Conservation (phyloP, 2,888 invertebrate species). For the Monopis laevigella region DNA sequence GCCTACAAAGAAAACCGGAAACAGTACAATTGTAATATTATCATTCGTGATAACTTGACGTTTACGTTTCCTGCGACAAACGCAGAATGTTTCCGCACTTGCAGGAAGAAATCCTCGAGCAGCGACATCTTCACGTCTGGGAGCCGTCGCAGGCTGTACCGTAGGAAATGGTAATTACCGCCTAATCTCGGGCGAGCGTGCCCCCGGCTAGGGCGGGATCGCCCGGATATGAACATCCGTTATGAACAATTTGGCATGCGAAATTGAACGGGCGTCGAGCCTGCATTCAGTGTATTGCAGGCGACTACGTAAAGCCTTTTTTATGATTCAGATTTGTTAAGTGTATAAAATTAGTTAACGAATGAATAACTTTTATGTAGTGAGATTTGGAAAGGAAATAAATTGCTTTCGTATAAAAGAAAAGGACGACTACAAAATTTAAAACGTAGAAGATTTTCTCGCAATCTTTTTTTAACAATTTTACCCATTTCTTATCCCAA, state of each 20-base stretch:
- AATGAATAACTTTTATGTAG: no score
- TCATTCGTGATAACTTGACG: neutral
- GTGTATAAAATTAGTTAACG: no score
- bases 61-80: conserved; percentile 8
- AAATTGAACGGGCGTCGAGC: conserved; percentile 64
- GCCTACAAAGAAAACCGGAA: neutral
- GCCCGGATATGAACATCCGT: conserved; percentile 88
- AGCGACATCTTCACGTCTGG: no score
- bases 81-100: conserved; percentile 1
- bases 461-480: no score
- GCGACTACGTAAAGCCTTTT: conserved; percentile 2
- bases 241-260: conserved; percentile 82
- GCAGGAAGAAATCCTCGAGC: neutral
- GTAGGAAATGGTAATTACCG: conserved; percentile 69
- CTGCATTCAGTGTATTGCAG: conserved; percentile 45
- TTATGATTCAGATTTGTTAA: no score
- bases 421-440: no score
- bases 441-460: no score
- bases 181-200: conserved; percentile 50
- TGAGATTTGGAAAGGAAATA: no score
- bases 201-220: conserved; percentile 46
- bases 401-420: no score
- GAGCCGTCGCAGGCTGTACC: conserved; percentile 14
- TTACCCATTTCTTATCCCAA: no score
- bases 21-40: neutral